A percentile compares a stretch with the other conserved stretches of the same genome.
phyloP scores from a whole-genome alignment of 2,888 invertebrate genomes.

The Graphium colonna region DNA sequence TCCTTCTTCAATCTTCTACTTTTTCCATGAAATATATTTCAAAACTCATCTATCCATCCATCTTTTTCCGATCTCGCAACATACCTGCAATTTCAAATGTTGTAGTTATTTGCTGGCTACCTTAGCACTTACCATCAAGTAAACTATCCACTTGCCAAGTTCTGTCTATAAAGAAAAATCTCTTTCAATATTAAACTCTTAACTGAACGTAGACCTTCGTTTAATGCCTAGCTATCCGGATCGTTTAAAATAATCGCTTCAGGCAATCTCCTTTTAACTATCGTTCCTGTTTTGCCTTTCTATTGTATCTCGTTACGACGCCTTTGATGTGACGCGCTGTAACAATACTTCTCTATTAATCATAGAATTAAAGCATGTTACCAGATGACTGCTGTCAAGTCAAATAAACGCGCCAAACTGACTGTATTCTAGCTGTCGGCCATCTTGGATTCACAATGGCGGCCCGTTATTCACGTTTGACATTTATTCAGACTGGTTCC shows the following conservation, averaged over 20 bases:
- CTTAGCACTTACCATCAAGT: too few species aligned
- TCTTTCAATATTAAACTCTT: too few species aligned
- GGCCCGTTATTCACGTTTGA: constrained; percentile 25
- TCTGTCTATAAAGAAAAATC: too few species aligned
- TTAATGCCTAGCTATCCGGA: neutral
- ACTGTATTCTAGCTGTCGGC: neutral
- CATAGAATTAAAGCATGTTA: constrained; percentile 1
- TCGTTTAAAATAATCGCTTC: neutral
- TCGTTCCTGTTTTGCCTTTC: neutral
- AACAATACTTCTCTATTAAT: constrained; percentile 6
- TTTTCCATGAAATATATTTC: too few species aligned
- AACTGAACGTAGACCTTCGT: neutral
- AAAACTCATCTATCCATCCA: too few species aligned
- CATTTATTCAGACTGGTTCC: constrained; percentile 35
- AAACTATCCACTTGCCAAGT: too few species aligned
- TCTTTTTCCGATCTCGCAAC: too few species aligned
- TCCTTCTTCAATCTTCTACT: too few species aligned
- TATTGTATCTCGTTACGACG: neutral
- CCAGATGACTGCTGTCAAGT: constrained; percentile 20
- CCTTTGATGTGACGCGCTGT: neutral
- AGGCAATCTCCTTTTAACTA: neutral
- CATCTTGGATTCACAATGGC: constrained; percentile 16
- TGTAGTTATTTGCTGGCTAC: too few species aligned
- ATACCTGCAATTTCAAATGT: too few species aligned
- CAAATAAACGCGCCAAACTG: constrained; percentile 21